A percentile compares a stretch with the other conserved stretches of the same genome.
Evolutionary conservation across 1,140 invertebrate genomes (phyloP).

Genomic region (Forficula auricularia): DNA sequence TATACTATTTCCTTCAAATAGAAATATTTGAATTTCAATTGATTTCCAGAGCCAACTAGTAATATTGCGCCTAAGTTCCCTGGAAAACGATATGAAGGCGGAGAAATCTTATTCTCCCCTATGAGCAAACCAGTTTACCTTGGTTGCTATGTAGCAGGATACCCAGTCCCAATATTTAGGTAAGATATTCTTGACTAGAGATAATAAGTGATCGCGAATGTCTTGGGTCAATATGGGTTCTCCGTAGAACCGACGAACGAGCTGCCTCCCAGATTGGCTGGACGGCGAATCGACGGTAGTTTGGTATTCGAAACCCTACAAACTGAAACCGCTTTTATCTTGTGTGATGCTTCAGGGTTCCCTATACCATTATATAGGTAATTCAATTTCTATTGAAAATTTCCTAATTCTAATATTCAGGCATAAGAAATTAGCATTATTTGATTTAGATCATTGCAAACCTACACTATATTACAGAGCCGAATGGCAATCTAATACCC

Average conservation of each 20-base stretch:
- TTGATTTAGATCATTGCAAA: not conserved
- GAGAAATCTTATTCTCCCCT: conserved; percentile 14
- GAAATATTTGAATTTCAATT: not conserved
- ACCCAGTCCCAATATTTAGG: conserved; percentile 19
- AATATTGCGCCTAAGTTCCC: conserved; percentile 16
- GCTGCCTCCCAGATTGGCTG: conserved; percentile 30
- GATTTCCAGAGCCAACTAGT: conserved; percentile 16
- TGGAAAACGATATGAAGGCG: conserved; percentile 17
- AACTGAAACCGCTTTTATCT: conserved; percentile 10
- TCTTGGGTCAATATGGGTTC: too few relatives aligned
- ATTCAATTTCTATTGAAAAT: not conserved
- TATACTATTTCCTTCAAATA: not conserved
- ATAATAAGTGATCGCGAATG: too few relatives aligned
- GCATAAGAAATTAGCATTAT: not conserved
- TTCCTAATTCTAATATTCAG: not conserved
- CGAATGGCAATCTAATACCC: conserved; percentile 12
- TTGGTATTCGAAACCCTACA: conserved; percentile 8
- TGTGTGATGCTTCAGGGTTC: conserved; percentile 19
- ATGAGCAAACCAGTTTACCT: conserved; percentile 11
- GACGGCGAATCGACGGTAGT: conserved; percentile 20
- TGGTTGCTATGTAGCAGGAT: conserved; percentile 19
- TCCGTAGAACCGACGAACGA: conserved; percentile 33
- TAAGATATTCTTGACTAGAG: conserved; percentile 9
- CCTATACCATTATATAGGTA: conserved; percentile 20
- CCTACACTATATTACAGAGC: conserved; percentile 6